Evolutionary conservation across 2,113 vertebrate species (phyloP).

Genomic region (Mustelus asterias): DNA sequence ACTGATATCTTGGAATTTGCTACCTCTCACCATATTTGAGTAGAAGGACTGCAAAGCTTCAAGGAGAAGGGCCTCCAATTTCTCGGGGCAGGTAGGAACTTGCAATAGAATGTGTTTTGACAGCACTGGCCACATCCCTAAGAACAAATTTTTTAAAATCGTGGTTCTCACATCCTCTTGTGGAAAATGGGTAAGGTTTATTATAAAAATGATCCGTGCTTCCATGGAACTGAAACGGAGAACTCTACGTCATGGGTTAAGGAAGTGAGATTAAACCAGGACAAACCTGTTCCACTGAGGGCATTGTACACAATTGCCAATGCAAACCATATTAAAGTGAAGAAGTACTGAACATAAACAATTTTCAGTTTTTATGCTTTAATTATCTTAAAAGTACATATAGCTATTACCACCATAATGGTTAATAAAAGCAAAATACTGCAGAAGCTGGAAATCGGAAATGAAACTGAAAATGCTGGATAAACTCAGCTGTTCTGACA

Average conservation of each 20-base stretch:
- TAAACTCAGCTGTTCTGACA: no score
- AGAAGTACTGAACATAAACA: background rate
- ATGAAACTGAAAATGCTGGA: no score
- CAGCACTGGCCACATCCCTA: background rate
- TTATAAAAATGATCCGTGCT: background rate
- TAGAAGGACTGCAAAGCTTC: background rate
- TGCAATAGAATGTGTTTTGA: background rate
- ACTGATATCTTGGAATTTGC: background rate
- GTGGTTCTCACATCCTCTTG: background rate
- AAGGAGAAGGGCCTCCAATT: background rate
- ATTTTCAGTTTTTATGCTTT: background rate
- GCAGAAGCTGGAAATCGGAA: no score
- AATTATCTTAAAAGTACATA: background rate
- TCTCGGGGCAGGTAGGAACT: background rate
- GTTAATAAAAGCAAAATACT: no score
- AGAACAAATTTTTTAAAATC: background rate
- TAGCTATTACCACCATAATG: background rate
- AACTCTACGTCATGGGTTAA: background rate
- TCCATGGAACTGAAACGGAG: constrained; percentile 4
- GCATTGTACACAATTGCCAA: background rate
- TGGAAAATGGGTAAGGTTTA: background rate
- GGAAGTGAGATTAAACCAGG: background rate
- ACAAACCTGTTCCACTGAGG: background rate
- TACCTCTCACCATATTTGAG: background rate
- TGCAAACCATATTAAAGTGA: background rate